Base-by-base conservation (phyloP, 2,888 invertebrate genomes). In the Cephus rjabovi region DNA sequence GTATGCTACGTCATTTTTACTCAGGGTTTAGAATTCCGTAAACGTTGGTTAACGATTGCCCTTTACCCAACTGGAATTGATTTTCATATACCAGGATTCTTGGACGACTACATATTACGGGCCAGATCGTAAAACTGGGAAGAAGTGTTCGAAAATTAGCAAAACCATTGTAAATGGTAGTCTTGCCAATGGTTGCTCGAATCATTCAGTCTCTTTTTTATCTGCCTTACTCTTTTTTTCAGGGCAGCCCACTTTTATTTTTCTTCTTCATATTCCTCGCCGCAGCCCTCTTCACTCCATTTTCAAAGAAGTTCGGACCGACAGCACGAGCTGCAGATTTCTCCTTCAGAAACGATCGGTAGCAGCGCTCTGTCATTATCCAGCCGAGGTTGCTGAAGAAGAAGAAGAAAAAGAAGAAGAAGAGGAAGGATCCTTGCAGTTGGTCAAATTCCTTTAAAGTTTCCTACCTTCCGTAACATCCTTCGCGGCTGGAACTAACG, bases 151-250 rank as follows among this genome's bases (percentile, higher is more conserved):
- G 82, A 83, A 85, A 89, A 87, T 89, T 84, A 84, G 83, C 80
- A 83, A 56, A 86, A 84, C 81, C 83, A 82, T 85, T 82, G 84
- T 86, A 87, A 89, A 88, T 89, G 86, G 87, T 84, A 85, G 86
- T 84, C 81, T 80, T 79, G 81, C 75, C 79, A 56, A 81, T 77
- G 79, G 78, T 77, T 83, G 77, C 80, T 23, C 6, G 23, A 56
- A 56, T 56, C 23, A 23, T 23, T 56, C 23, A 2, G 56, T 23
- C 23, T 23, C 56, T 23, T 23, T 56, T 23, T 9, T 9, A 56
- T 56, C 56, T 56, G 23, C 56, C 9, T 56, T 56, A 56, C 23
- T 9, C 23, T 9, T 56, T 9, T 56, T 2, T 23, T 23, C 56
- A 23, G 56, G 23, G 9, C 9, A 56, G 2, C 9, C 56, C 9